These are phyloP conservation scores for Atherinosoma microstoma DNA, from an alignment of 2,797 vertebrate species.

Conservation along the genomic window DNA sequence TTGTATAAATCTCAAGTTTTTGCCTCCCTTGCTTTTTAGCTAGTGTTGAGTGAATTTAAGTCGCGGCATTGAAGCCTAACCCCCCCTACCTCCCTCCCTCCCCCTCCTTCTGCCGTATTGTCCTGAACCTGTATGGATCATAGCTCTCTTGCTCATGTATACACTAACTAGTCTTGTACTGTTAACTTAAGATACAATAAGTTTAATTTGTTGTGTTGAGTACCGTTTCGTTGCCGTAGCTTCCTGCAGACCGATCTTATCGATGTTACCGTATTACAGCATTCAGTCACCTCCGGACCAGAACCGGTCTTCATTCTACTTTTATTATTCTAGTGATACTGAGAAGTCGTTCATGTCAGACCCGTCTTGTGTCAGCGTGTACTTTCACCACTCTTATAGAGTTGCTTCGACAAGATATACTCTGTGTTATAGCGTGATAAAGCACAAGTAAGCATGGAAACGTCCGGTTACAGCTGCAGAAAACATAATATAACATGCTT, in stretches of 20 bases:
- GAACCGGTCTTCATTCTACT: slow-evolving; percentile 32
- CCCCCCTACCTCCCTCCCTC: slow-evolving; percentile 4
- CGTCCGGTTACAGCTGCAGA: slow-evolving; percentile 11
- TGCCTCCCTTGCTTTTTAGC: slow-evolving; percentile 68
- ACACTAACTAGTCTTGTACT: slow-evolving; percentile 51
- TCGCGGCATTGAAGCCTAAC: slow-evolving; percentile 53
- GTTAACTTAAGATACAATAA: slow-evolving; percentile 36
- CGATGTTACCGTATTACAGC: slow-evolving; percentile 45
- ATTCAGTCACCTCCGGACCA: slow-evolving; percentile 23
- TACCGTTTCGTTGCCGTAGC: slow-evolving; percentile 50
- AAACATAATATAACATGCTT: slow-evolving; percentile 10
- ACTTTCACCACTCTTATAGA: slow-evolving; percentile 38
- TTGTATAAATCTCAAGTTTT: slow-evolving; percentile 71
- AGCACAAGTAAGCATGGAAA: slow-evolving; percentile 47
- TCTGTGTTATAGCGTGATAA: slow-evolving; percentile 31
- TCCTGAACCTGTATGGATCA: slow-evolving; percentile 30
- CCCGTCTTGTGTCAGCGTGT: slow-evolving; percentile 49
- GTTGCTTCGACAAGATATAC: slow-evolving; percentile 23
- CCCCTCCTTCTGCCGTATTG: slow-evolving; percentile 23
- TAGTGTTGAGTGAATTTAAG: slow-evolving; percentile 69
- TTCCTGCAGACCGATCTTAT: slow-evolving; percentile 49
- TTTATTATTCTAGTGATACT: slow-evolving; percentile 35
- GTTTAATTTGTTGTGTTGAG: slow-evolving; percentile 54
- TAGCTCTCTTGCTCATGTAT: slow-evolving; percentile 49
- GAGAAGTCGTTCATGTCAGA: slow-evolving; percentile 48